Evolutionary conservation across 2,113 vertebrate genomes (phyloP).

Genomic region (Peromyscus leucopus): DNA sequence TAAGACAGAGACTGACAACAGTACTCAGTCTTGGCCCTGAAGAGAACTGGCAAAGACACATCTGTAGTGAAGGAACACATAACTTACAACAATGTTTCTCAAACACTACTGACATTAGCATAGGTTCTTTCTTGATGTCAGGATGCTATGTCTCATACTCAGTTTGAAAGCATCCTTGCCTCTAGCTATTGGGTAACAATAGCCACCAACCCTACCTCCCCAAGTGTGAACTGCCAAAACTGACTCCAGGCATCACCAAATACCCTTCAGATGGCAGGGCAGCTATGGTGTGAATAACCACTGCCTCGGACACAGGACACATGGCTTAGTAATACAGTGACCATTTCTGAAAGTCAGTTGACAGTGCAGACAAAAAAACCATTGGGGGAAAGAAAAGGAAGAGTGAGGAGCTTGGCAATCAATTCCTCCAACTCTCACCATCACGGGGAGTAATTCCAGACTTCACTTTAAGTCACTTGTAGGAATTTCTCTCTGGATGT

Average conservation of each 20-base stretch:
- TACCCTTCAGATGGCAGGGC: background rate
- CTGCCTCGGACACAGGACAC: background rate
- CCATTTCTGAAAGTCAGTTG: background rate
- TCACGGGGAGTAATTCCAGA: background rate
- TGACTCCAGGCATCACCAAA: background rate
- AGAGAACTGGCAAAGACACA: background rate
- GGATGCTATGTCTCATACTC: fast-evolving
- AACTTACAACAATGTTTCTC: background rate
- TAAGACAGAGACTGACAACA: background rate
- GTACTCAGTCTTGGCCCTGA: background rate
- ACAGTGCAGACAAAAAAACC: conserved; percentile 13
- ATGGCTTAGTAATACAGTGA: background rate
- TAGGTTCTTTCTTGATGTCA: background rate
- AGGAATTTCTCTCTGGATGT: background rate
- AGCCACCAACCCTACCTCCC: background rate
- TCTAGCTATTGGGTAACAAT: background rate
- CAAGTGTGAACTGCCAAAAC: background rate
- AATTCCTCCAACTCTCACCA: background rate
- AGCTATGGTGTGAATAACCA: background rate
- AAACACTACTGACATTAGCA: background rate
- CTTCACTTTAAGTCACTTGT: background rate
- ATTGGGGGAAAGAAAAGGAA: too few species aligned
- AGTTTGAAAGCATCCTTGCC: background rate
- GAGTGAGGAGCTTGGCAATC: background rate
- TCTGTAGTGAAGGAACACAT: background rate